A percentile compares a stretch with the other conserved stretches of the same genome.
Evolutionary conservation across 1,140 invertebrate genomes (phyloP).

Genomic region (Orius laevigatus): DNA sequence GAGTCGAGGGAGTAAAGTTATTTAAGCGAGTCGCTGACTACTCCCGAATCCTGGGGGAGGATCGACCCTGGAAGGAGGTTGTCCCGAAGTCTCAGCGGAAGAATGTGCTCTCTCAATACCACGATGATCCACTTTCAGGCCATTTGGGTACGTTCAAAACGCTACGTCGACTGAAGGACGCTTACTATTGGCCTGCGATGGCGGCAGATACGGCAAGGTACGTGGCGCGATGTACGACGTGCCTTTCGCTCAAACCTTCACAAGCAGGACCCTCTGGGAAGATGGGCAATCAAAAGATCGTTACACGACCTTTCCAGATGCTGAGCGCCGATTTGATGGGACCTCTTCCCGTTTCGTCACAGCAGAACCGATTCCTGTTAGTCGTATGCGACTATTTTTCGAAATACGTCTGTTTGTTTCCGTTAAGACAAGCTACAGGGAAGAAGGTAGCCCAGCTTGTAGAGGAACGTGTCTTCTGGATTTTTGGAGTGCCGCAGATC

Average conservation of each 20-base stretch:
- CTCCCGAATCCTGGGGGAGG: not conserved
- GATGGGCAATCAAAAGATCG: not conserved
- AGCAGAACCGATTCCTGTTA: conserved; percentile 22
- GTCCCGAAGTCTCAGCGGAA: conserved; percentile 17
- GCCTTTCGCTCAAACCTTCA: conserved; percentile 5
- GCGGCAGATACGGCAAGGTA: conserved; percentile 16
- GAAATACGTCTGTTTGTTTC: conserved; percentile 25
- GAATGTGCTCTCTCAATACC: conserved; percentile 18
- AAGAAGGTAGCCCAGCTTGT: not conserved
- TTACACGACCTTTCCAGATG: conserved; percentile 4
- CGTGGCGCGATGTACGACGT: conserved; percentile 17
- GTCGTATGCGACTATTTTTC: conserved; percentile 27
- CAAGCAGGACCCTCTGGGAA: not conserved
- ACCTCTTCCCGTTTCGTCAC: conserved; percentile 24
- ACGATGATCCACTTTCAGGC: conserved; percentile 22
- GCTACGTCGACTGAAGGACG: conserved; percentile 17
- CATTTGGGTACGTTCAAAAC: conserved; percentile 26
- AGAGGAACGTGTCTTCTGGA: not conserved
- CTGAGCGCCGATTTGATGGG: conserved; percentile 28
- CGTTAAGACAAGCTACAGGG: conserved; percentile 21
- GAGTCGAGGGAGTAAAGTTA: too few relatives aligned
- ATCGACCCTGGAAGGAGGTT: conserved; percentile 22
- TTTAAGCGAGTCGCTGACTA: not conserved
- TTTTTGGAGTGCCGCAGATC: conserved; percentile 4
- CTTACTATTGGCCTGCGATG: conserved; percentile 15